Evolutionary conservation across 2,797 vertebrate species (phyloP).

Genomic region (Bovichtus variegatus): DNA sequence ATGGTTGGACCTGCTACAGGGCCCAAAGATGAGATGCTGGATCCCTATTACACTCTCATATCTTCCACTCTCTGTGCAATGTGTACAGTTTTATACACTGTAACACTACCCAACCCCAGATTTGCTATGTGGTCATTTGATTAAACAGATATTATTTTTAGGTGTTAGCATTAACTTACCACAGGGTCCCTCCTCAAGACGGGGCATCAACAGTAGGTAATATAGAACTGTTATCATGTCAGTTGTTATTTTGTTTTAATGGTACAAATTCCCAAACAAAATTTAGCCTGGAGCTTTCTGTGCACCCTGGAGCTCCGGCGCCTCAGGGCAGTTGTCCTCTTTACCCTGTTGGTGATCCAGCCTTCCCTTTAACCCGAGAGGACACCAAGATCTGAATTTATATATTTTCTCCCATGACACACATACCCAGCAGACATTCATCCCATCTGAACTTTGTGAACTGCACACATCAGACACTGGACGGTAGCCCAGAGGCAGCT

Average conservation of each 20-base stretch:
- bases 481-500: slow-evolving; percentile 20
- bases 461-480: slow-evolving; percentile 20
- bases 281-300: neutral
- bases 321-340: neutral
- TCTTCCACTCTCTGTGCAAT: neutral
- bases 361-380: neutral
- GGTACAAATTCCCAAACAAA: neutral
- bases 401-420: slow-evolving; percentile 23
- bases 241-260: neutral
- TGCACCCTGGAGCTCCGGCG: neutral
- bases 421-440: neutral
- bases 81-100: neutral
- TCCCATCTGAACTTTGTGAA: slow-evolving; percentile 24
- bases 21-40: neutral
- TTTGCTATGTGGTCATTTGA: no score
- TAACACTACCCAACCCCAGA: neutral
- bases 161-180: no score
- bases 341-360: neutral
- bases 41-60: neutral
- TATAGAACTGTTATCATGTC: neutral
- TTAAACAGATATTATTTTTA: no score
- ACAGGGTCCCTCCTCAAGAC: neutral
- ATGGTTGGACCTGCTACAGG: neutral
- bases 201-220: neutral
- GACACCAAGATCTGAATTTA: slow-evolving; percentile 24